Percentiles rank a stretch among this genome's conserved stretches.
phyloP scores from a whole-genome alignment of 2,797 vertebrate species.

The Tinamus major region DNA sequence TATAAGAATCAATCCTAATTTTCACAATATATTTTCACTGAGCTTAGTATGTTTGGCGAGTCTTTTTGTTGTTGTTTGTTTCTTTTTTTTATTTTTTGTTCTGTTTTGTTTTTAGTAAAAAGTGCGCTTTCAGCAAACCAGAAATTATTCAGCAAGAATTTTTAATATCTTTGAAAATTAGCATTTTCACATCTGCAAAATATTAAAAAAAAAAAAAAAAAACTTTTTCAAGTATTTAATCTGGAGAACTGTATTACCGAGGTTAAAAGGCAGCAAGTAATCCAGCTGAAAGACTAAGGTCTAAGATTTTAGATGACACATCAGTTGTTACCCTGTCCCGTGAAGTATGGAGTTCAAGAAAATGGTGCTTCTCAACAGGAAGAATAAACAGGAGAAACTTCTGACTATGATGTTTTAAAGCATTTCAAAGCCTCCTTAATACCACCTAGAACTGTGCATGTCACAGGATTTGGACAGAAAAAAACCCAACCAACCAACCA shows the following conservation, averaged over 20 bases:
- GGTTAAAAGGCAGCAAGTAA: background rate
- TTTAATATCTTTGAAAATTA: background rate
- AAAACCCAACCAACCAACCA: background rate
- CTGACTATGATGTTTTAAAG: background rate
- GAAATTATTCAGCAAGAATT: background rate
- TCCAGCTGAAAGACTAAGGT: background rate
- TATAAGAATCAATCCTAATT: background rate
- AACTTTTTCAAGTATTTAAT: background rate
- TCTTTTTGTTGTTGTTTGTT: no score
- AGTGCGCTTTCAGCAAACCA: background rate
- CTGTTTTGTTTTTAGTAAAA: background rate
- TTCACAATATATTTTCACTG: background rate
- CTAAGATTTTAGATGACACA: background rate
- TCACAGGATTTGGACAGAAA: background rate
- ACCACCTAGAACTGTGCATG: background rate
- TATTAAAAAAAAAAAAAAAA: background rate
- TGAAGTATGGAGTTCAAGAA: background rate
- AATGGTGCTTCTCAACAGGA: background rate
- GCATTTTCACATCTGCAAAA: background rate
- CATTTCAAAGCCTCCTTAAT: background rate
- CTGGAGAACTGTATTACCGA: background rate
- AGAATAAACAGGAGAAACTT: background rate
- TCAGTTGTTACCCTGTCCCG: background rate
- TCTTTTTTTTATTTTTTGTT: no score
- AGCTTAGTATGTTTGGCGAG: background rate